Base-by-base conservation (phyloP, 2,888 invertebrate genomes). In the Aricia artaxerxes region DNA sequence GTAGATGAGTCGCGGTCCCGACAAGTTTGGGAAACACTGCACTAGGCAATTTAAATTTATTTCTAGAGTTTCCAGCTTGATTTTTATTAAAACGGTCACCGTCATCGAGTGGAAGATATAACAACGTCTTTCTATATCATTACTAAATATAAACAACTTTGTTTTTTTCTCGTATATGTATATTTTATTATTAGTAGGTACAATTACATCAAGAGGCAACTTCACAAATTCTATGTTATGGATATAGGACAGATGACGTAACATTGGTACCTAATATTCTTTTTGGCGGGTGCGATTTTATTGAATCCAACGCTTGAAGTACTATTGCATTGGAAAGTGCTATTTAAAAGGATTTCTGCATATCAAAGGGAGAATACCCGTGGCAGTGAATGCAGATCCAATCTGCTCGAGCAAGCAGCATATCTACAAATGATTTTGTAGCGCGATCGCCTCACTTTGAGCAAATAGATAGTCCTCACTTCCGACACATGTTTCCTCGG, bases 401-500 rank as follows among this genome's bases (percentile, higher is more conserved):
- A 83, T 82, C 82, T 81, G 80, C 79, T 79, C 80, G 77, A 79
- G 83, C 82, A 85, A 85, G 86, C 69, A 53, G 69, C 85, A 85
- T 86, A 85, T 85, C 87, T 86, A 88, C 89, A 91, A 91, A 92
- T 91, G 90, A 91, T 92, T 91, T 90, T 90, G 86, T 86, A 87
- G 86, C 79, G 80, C 87, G 89, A 90, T 91, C 88, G 90, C 90
- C 87, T 90, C 92, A 92, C 92, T 90, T 87, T 88, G 88, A 87
- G 90, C 91, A 92, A 93, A 93, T 91, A 93, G 93, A 93, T 93
- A 93, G 92, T 90, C 90, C 88, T 91, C 88, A 91, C 93, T 91
- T 93, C 93, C 94, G 94, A 93, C 94, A 93, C 92, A 92, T 92
- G 93, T 93, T 92, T 93, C 93, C 92, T 89, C 86, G 88, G 90